Base-by-base conservation (phyloP, 2,888 invertebrate genomes). In the Eupithecia tripunctaria region DNA sequence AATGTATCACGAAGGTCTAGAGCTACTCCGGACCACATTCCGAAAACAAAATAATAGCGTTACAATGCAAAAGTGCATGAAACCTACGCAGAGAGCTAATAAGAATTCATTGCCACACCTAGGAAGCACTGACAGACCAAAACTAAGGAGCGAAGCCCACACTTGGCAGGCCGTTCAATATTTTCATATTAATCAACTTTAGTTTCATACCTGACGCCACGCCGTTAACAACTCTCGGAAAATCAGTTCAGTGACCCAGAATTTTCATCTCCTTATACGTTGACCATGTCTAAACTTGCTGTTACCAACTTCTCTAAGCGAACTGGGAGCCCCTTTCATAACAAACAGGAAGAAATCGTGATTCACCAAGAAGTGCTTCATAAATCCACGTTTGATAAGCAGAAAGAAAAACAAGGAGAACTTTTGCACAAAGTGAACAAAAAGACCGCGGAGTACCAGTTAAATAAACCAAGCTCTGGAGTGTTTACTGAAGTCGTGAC, bases 61-160 rank as follows among this genome's bases (percentile, higher is more conserved):
- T 88, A 81, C 87, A 90, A 91, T 91, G 92, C 89, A 89, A 89
- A n/a, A 90, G 88, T 92, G 93, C 92, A 93, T 85, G 79, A 81
- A 79, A 78, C 90, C 87, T 85, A 88, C 89, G 85, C 85, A 74
- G 73, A 81, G 82, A 78, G 75, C 80, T 85, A 84, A 88, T 90
- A 89, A 91, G 84, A 88, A 94, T 94, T 94, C 94, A 92, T 86
- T 87, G 86, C 89, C 92, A 91, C 91, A 86, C 93, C 86, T 89
- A 91, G 93, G 92, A 93, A 92, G 90, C 91, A 84, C 82, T 85
- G 82, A 82, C 93, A 80, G 82, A 82, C 93, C 91, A 91, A 91
- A 94, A 92, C 80, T 93, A 93, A 88, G 94, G 93, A 91, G 91
- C 92, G 91, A 92, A 91, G 85, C 93, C 94, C 92, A 93, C 92